Evolutionary conservation across 2,888 invertebrate species (phyloP).

Genomic region (Cataglyphis altisquamis): DNA sequence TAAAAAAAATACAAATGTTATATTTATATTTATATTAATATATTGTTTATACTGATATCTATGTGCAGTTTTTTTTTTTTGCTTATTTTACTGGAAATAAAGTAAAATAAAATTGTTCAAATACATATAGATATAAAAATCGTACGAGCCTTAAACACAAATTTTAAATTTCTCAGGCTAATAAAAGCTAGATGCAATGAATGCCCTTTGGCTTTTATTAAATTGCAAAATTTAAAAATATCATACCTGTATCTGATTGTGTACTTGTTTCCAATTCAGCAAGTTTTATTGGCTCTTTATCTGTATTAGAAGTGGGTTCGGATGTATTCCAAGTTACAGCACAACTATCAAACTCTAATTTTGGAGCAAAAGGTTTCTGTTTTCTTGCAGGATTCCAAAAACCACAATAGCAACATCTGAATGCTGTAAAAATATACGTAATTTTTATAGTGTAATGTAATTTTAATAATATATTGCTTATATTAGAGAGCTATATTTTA

Average conservation of each 20-base stretch:
- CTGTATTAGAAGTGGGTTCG: conserved; percentile 1
- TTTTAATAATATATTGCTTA: conserved; percentile 6
- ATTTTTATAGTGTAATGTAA: background rate
- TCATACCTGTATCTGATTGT: conserved; percentile 79
- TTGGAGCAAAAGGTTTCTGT: conserved; percentile 93
- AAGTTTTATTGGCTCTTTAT: conserved; percentile 49
- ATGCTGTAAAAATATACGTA: conserved; percentile 88
- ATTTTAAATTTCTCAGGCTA: too few species aligned
- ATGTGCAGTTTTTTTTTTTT: background rate
- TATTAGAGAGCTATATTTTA: background rate
- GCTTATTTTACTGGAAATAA: background rate
- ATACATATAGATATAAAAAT: background rate
- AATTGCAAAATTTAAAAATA: background rate
- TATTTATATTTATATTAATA: background rate
- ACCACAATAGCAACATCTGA: conserved; percentile 96
- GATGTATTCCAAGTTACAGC: conserved; percentile 5
- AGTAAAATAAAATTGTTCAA: background rate
- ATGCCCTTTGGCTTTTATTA: background rate
- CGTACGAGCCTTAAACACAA: too few species aligned
- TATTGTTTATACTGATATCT: background rate
- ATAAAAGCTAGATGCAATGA: too few species aligned
- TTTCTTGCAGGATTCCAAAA: conserved; percentile 95
- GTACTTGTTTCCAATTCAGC: conserved; percentile 65
- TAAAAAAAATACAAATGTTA: conserved; percentile 20
- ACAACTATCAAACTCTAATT: conserved; percentile 81